Evolutionary conservation across 2,113 vertebrate species (phyloP), one percentile per base, ranked within the genome.

Genomic region (Misgurnus mizolepis): DNA sequence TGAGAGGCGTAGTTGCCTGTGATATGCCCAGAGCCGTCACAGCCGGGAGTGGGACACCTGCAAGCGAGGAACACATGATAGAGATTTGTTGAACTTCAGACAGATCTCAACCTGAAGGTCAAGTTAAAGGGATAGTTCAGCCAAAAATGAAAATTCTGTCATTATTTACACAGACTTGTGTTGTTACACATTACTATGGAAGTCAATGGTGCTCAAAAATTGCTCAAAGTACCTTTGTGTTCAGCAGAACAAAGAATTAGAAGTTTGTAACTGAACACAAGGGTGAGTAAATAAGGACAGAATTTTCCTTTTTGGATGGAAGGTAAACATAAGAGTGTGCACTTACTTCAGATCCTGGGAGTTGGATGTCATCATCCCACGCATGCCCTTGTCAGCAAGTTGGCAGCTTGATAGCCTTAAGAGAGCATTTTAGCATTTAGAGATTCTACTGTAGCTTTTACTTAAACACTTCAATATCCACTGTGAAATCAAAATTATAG

Each of bases 1-100:
- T 99, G 97, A 83, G 97, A 98, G 86, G 97, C 97, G 27, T 99
- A 99, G 93, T 99, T 99, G 90, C 97, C 97, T 0, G 97, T 98
- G 88, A 99, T 98, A 89, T 99, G 97, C 83, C 98, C 98, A 5
- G 97, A 98, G 83, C 98, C 98, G 72, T 99, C 98, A 66, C 98
- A 99, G 62, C 98, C 96, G 6, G 97, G 97, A 0, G 98, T 99
- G 27, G 98, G 98, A 92, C 98, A 99, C 91, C 98, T 99, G 85
- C 11, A 69, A 43, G 62, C 22, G 18, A 71, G 39, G 34, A 41
- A 67, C 7, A 74, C 14, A 69, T 67, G 40, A 64, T 39, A 11
- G 45, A 67, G 50, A 56, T 55, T 10, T 55, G 14, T 7, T 8
- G 39, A 27, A 74, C 56, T 41, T 75, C n/a, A 61, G 10, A 75